Base-by-base conservation (phyloP, 2,888 invertebrate genomes). In the Hyposoter dolosus region DNA sequence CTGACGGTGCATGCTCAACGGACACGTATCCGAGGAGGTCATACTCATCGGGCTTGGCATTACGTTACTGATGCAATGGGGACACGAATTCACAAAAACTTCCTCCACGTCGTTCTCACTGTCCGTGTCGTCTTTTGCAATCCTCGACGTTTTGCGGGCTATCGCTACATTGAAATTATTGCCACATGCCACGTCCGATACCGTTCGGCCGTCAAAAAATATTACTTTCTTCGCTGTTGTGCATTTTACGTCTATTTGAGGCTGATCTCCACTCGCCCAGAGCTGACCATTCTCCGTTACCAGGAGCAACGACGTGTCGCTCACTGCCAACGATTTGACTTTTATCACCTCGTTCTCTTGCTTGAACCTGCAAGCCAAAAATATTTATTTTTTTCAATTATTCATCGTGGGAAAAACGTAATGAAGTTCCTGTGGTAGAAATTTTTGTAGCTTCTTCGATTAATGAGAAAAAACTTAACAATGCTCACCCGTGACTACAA, bases 151-250 rank as follows among this genome's bases (percentile, higher is more conserved):
- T 92, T 96, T 96, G 87, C 96, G 95, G n/a, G 96, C 96, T 90
- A 97, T 95, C 72, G 96, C 96, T 91, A 97, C 96, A 92, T 96
- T 98, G 95, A 96, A 98, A 91, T 97, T 96, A 83, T 95, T 95
- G 7, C 98, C 98, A 82, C 98, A 96, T 10, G 96, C 96, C 66
- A 97, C 95, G 92, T 96, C 96, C 74, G 96, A 95, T 32, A 98
- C 96, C 85, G 95, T 95, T 89, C 96, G 95, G 9, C 96, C 96
- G 90, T 96, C 96, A 90, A 97, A 97, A 94, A 96, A 97, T 86
- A 95, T 95, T 71, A 97, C 96, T 93, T 95, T 96, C 88, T 95
- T 96, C 87, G 97, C 96, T 90, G 94, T 95, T 89, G 92, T 93
- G 75, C 95, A 95, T 86, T 96, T 95, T 90, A 97, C 94, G 74